Evolutionary conservation across 2,797 vertebrate genomes (phyloP).

Genomic region (Prionace glauca): DNA sequence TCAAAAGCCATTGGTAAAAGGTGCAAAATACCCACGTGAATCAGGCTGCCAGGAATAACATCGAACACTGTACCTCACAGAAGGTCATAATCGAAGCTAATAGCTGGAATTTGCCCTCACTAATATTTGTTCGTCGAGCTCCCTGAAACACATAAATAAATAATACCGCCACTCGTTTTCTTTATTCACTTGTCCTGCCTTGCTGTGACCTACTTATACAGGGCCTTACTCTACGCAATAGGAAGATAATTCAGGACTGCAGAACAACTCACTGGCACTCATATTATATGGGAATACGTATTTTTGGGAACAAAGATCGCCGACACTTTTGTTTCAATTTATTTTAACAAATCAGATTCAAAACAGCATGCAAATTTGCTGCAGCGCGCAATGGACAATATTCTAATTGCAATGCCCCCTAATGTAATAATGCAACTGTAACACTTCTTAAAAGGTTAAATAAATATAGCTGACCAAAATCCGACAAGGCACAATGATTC

Average conservation of each 20-base stretch:
- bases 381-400: neutral
- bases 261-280: neutral
- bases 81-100: neutral
- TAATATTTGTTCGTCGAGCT: neutral
- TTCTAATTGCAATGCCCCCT: neutral
- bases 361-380: neutral
- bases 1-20: neutral
- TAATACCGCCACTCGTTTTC: constrained; percentile 7
- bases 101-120: neutral
- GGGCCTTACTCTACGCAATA: neutral
- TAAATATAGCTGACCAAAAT: neutral
- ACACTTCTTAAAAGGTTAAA: neutral
- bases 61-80: neutral
- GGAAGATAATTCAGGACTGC: neutral
- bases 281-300: neutral
- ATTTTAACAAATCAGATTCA: neutral
- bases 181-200: constrained; percentile 10
- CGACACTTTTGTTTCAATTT: neutral
- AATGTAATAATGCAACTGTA: neutral
- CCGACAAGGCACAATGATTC: neutral
- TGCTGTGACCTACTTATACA: constrained; percentile 8
- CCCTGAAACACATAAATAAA: neutral
- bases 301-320: neutral
- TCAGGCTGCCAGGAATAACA: neutral
- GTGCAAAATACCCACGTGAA: neutral